These are phyloP conservation scores for Artibeus lituratus DNA, from an alignment of 2,797 vertebrate genomes.

Conservation along the genomic window DNA sequence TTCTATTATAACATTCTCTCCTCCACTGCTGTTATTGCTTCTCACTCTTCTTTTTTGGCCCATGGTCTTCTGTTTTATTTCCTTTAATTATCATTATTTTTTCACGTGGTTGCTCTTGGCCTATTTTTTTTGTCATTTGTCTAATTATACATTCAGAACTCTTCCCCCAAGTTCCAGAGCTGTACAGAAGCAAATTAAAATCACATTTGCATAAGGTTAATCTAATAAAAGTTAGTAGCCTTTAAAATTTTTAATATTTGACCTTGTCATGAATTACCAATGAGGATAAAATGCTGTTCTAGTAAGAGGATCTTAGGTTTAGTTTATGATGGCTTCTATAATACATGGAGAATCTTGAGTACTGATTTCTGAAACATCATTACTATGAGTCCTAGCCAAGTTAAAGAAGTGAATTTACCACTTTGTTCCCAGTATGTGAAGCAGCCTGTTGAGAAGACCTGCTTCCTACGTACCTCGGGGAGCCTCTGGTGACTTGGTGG, in stretches of 20 bases:
- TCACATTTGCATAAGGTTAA: neutral
- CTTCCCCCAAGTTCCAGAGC: neutral
- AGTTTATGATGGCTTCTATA: neutral
- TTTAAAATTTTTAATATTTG: constrained; percentile 25
- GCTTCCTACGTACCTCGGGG: neutral
- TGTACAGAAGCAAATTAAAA: constrained; percentile 33
- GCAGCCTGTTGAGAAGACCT: neutral
- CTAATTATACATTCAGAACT: neutral
- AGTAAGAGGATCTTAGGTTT: neutral
- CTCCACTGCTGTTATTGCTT: neutral
- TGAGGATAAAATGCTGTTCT: neutral
- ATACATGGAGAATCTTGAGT: neutral
- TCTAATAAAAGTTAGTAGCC: constrained; percentile 1
- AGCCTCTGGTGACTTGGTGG: neutral
- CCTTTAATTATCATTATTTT: neutral
- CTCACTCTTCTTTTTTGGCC: neutral
- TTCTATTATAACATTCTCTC: neutral
- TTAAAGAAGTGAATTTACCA: neutral
- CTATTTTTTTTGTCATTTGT: neutral
- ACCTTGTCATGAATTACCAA: neutral
- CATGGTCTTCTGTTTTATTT: neutral
- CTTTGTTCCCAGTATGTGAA: neutral
- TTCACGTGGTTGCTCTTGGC: neutral
- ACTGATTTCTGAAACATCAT: neutral
- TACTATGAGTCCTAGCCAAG: neutral